A percentile compares a stretch with the other conserved stretches of the same genome.
Conservation (phyloP, 2,797 vertebrate species). For the Artibeus jamaicensis region DNA sequence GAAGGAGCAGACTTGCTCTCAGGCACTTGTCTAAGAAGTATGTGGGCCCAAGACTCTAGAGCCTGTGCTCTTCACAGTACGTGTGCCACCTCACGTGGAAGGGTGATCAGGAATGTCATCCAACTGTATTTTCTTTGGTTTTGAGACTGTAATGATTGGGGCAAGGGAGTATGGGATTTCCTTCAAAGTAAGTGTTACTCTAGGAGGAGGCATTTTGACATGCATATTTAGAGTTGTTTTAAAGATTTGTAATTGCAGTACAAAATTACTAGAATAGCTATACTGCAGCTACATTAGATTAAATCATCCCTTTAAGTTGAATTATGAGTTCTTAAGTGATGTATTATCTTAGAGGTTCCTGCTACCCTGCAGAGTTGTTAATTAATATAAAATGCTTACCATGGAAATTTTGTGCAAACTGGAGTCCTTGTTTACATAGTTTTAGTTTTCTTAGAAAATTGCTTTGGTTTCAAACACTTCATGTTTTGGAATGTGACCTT, state of each 20-base stretch:
- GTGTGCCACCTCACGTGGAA: background rate
- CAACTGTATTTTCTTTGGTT: background rate
- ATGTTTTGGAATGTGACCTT: background rate
- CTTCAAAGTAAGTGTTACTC: background rate
- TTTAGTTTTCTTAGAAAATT: slow-evolving; percentile 6
- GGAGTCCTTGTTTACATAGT: background rate
- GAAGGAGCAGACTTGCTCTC: background rate
- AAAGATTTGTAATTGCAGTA: background rate
- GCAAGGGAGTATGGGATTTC: background rate
- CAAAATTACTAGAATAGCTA: background rate
- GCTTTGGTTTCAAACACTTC: slow-evolving; percentile 15
- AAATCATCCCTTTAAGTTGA: background rate
- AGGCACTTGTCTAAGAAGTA: background rate
- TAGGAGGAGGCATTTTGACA: background rate
- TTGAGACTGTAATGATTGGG: background rate
- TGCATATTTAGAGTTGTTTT: background rate
- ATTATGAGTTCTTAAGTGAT: background rate
- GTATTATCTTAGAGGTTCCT: background rate
- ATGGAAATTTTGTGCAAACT: slow-evolving; percentile 36
- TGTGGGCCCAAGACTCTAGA: background rate
- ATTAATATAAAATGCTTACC: slow-evolving; percentile 13
- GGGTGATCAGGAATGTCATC: background rate
- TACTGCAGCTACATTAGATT: background rate
- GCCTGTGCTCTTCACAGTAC: background rate
- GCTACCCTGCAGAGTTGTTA: slow-evolving; percentile 23